Evolutionary conservation across 2,113 vertebrate species (phyloP), one percentile per base, ranked within the genome.

Genomic region (Dendropsophus ebraccatus): DNA sequence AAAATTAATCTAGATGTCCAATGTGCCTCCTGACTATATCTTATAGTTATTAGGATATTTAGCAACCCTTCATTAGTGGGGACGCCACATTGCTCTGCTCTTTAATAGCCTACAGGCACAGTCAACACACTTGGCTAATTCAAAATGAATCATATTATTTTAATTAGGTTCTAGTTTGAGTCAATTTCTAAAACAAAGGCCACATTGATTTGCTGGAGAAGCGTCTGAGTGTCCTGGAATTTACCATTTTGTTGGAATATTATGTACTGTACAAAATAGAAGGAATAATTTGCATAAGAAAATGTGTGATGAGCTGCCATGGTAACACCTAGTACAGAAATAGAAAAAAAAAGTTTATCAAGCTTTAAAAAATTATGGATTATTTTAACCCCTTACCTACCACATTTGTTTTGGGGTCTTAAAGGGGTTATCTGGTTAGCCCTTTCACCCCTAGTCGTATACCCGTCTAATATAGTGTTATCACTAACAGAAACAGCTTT

Each of bases 281-380:
- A 52, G 74, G 14, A 50, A 50, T 50, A 30, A 52, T 52, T 76
- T 49, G 25, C n/a, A 76, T 76, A 52, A 30, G 14, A 76, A 50
- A 52, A 76, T 52, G 17, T 76, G 47, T 76, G n/a, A 76, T 76
- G 49, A 52, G 74, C 47, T 50, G 47, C 74, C 74, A 76, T 76
- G 74, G 74, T 52, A 76, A 76, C 74, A 30, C 52, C 25, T 52
- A 30, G n/a, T 52, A 76, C 50, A 69, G 74, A 50, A 76, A 76
- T 52, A 76, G 47, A 30, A 76, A 47, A 13, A 76, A 76, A 52
- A 76, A 41, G 74, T 76, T 76, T 6, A 76, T 52, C 47, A 52
- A 13, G 25, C 16, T 76, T 13, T 5, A 76, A 17, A 76, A 52
- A 41, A 52, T 50, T 30, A 52, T 3, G 30, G 17, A 69, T 69